Base-by-base conservation (phyloP, 2,888 invertebrate genomes). In the Gibbula magus region DNA sequence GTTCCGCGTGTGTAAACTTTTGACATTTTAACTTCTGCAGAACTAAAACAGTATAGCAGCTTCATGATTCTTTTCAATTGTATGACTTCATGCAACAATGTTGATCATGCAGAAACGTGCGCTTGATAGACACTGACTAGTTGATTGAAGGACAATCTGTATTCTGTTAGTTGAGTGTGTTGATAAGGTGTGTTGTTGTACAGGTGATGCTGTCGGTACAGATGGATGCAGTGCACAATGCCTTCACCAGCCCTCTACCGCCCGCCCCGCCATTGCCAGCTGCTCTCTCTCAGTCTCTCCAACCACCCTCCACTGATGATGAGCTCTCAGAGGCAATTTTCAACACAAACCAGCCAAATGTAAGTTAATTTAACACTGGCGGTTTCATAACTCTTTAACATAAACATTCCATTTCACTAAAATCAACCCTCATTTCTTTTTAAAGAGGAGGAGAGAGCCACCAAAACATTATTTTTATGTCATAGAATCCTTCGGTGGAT, bases 161-260 rank as follows among this genome's bases (percentile, higher is more conserved):
- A 45, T 5, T 45, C 10, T 10, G 35, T 35, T 5, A 5, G 35
- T 35, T 35, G n/a, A 45, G 45, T 45, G 1, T 45, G 45, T 8
- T 45, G 45, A 45, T 13, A 45, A 13, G 5, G 13, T 1, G 3
- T 35, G 45, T 45, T 5, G 67, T 16, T 67, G 80, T 84, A 2
- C 82, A 91, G 81, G 95, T 96, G 89, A 94, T 96, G 84, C 94
- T 96, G 74, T 95, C 95, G 54, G 94, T 95, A 39, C 96, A 96
- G 75, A 94, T 95, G 70, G 95, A 95, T 79, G 94, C 94, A 84
- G 93, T 96, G 75, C 94, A 94, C 53, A 93, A 94, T 81, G 94
- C 95, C 75, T 93, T 95, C 83, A 94, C 91, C 74, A 89, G 92
- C n/a, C 91, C 93, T 2, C 84, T 93, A 7, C 91, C 91, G 51